Evolutionary conservation across 2,113 vertebrate genomes (phyloP), one percentile per base, ranked within the genome.

Genomic region (Rhinoderma darwinii): DNA sequence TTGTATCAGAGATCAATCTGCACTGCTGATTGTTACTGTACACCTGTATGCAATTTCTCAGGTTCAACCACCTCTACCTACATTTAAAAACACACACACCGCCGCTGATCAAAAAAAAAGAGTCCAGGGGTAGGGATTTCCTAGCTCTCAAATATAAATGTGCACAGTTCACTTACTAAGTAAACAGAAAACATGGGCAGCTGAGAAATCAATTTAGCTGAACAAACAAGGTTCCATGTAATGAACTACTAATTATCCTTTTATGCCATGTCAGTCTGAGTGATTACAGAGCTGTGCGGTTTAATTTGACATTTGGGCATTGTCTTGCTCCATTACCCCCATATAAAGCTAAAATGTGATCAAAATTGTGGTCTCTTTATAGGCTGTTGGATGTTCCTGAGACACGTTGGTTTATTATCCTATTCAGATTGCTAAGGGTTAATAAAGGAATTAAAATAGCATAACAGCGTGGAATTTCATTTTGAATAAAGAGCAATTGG

Each of bases 231-330:
- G 95, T 95, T 94, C 94, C 94, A 95, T 95, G 95, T 96, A 96
- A 96, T 96, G 93, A 96, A 96, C 93, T 95, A 94, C 95, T 96
- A 96, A 95, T 96, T 96, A 96, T 95, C 95, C 96, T 96, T 97
- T 96, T 96, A 96, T 95, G 93, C 93, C 94, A 93, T 95, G 94
- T 95, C 95, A 96, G 94, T 94, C 95, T 95, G 94, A 94, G 94
- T 95, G 94, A 95, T 95, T 96, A 94, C 93, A 95, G 94, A 94
- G 94, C 94, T 94, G 94, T 94, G 94, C 93, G 90, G 93, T 95
- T 95, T 95, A 94, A 96, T 95, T 95, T 95, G 94, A 95, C 93
- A 93, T 95, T 95, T 95, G 94, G 94, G 94, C 92, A 94, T 94
- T 94, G 93, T 91, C 92, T 94, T 95, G 93, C 94, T 95, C 94